Evolutionary conservation across 1,140 invertebrate species (phyloP).

Genomic region (Hyposmocoma kahamanoa): DNA sequence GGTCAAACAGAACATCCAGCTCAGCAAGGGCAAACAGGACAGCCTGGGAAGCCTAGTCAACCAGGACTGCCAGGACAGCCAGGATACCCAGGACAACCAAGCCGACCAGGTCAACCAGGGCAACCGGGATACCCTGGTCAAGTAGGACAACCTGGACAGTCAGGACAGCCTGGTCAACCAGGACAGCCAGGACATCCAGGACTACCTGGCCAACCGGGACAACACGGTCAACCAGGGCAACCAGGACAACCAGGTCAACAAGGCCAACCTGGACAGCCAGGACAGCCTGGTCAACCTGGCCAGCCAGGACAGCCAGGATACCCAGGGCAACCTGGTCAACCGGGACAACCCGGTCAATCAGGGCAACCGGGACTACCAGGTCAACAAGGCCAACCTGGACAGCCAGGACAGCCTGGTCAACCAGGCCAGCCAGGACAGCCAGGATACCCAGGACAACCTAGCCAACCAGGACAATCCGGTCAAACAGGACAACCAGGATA

Average conservation of each 20-base stretch:
- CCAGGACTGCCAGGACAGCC: conserved; percentile 19
- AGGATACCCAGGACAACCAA: background rate
- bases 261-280: conserved; percentile 12
- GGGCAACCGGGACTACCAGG: conserved; percentile 18
- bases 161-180: conserved; percentile 19
- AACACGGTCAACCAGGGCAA: conserved; percentile 17
- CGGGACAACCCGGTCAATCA: conserved; percentile 9
- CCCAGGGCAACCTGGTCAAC: conserved; percentile 19
- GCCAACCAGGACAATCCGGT: conserved; percentile 11
- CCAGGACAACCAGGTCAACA: conserved; percentile 30
- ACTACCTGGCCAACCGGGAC: background rate
- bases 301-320: conserved; percentile 15
- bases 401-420: conserved; percentile 24
- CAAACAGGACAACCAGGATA: background rate
- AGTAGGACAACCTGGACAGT: conserved; percentile 13
- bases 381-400: conserved; percentile 20
- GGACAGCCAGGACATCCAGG: conserved; percentile 8
- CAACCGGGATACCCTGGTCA: conserved; percentile 12
- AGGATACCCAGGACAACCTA: conserved; percentile 16
- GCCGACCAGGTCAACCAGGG: conserved; percentile 5
- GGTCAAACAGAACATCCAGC: conserved; percentile 17
- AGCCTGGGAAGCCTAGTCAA: conserved; percentile 19
- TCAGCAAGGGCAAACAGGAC: conserved; percentile 15
- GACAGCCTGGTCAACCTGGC: conserved; percentile 3
- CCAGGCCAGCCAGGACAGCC: conserved; percentile 28